phyloP scores from a whole-genome alignment of 2,797 vertebrate species.

The Lepus townsendii region DNA sequence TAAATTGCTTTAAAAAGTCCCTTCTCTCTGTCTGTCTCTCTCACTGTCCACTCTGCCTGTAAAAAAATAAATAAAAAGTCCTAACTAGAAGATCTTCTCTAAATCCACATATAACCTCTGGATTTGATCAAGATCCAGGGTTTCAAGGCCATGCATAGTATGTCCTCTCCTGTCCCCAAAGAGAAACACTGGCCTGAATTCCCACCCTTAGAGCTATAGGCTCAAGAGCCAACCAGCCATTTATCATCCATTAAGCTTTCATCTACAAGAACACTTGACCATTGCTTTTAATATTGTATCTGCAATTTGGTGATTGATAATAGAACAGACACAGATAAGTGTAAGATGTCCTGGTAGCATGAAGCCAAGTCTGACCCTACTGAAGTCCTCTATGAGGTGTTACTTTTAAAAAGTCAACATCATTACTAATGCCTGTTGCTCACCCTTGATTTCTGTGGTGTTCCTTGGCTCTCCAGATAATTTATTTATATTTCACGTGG shows the following conservation, averaged over 20 bases:
- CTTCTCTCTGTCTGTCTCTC: no score
- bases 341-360: not conserved
- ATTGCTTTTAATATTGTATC: not conserved
- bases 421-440: not conserved
- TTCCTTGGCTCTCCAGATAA: not conserved
- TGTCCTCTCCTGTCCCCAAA: not conserved
- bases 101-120: not conserved
- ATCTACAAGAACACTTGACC: accelerated
- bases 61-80: not conserved
- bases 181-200: not conserved
- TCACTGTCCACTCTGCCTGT: no score
- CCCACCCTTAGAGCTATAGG: accelerated
- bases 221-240: no score
- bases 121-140: not conserved
- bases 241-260: not conserved
- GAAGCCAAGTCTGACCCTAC: not conserved
- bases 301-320: not conserved
- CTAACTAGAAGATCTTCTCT: not conserved
- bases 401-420: not conserved
- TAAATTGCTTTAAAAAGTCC: no score
- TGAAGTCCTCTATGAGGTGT: not conserved
- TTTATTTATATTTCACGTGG: conserved; percentile 29
- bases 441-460: not conserved
- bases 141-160: not conserved
- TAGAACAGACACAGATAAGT: not conserved